phyloP scores from a whole-genome alignment of 2,888 invertebrate species.

The Myopa tessellatipennis region DNA sequence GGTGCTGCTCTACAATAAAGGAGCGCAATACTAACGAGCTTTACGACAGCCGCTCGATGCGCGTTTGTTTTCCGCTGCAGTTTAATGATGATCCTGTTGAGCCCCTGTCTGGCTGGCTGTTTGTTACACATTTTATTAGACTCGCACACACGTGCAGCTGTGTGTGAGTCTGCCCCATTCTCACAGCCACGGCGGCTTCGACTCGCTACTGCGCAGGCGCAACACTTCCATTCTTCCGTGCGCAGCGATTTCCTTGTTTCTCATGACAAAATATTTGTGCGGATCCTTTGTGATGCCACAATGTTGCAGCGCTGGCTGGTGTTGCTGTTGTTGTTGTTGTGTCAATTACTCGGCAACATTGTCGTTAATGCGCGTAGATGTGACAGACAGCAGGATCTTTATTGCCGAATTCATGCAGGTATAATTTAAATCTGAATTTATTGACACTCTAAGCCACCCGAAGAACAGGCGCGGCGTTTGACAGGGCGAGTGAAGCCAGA shows the following conservation, averaged over 20 bases:
- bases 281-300: constrained; percentile 8
- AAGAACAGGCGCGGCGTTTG: neutral
- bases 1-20: neutral
- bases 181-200: neutral
- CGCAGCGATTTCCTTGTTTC: neutral
- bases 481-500: neutral
- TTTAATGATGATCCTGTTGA: constrained; percentile 38
- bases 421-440: constrained; percentile 33
- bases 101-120: neutral
- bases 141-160: neutral
- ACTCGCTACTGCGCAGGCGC: constrained; percentile 28
- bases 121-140: constrained; percentile 19
- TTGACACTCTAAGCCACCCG: constrained; percentile 7
- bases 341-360: constrained; percentile 38
- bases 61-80: constrained; percentile 4
- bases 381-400: neutral
- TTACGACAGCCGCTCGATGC: neutral
- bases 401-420: constrained; percentile 24
- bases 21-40: constrained; percentile 27
- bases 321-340: constrained; percentile 8
- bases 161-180: neutral
- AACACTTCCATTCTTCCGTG: constrained; percentile 6
- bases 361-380: constrained; percentile 32
- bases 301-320: constrained; percentile 2
- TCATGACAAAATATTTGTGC: constrained; percentile 27